Percentiles rank a stretch among this genome's conserved stretches.
phyloP scores from a whole-genome alignment of 2,888 invertebrate genomes.

The Limnephilus rhombicus region DNA sequence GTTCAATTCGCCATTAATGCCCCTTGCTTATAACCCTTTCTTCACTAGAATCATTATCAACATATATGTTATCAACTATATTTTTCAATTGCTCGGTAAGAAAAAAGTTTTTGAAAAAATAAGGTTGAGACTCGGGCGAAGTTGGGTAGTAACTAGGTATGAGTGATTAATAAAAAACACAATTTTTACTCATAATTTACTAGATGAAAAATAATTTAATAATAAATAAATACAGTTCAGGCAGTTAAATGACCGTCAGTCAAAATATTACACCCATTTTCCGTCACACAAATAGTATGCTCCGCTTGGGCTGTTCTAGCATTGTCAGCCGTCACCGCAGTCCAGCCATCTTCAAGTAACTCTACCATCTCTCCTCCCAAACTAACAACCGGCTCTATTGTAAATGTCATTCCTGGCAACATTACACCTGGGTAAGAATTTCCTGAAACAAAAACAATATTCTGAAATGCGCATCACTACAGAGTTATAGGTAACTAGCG shows the following conservation, averaged over 20 bases:
- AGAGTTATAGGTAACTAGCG: no score
- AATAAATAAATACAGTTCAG: background rate
- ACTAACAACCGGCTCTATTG: slow-evolving; percentile 93
- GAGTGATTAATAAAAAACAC: background rate
- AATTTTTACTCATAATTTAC: background rate
- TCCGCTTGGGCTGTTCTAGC: slow-evolving; percentile 93
- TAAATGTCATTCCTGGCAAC: slow-evolving; percentile 95
- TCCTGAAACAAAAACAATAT: slow-evolving; percentile 72
- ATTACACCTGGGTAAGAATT: slow-evolving; percentile 84
- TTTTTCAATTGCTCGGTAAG: background rate
- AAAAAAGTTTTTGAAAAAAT: background rate
- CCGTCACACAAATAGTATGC: slow-evolving; percentile 92
- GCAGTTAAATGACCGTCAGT: slow-evolving; percentile 73
- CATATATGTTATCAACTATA: no score
- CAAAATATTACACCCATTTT: slow-evolving; percentile 86
- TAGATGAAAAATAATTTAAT: background rate
- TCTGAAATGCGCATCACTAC: no score
- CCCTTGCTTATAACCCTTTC: background rate
- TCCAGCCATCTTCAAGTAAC: slow-evolving; percentile 94
- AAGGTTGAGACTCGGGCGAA: background rate
- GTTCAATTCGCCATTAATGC: no score
- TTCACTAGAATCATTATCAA: no score
- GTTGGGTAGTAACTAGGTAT: background rate
- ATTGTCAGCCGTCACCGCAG: slow-evolving; percentile 89
- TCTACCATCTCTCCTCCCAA: slow-evolving; percentile 84